Evolutionary conservation across 2,888 invertebrate species (phyloP).

Genomic region (Drosophila vallismaia): DNA sequence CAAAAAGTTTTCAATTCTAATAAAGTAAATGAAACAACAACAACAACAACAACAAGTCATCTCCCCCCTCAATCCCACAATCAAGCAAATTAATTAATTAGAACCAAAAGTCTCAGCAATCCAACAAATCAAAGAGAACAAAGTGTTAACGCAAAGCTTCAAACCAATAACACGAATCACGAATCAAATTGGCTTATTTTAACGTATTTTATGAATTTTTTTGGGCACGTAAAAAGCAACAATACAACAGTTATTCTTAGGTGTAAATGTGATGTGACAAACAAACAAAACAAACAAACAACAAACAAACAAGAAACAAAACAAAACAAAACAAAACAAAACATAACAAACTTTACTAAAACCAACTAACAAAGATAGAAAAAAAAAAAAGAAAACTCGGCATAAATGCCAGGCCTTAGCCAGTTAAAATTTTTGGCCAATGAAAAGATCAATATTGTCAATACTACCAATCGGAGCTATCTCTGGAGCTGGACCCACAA

Average conservation of each 20-base stretch:
- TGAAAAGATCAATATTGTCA: no score
- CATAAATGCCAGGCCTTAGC: no score
- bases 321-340: not conserved
- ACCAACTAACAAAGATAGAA: not conserved
- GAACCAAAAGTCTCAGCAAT: no score
- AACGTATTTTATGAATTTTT: constrained; percentile 58
- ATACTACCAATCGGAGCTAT: no score
- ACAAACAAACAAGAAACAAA: constrained; percentile 26
- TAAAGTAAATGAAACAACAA: constrained; percentile 3
- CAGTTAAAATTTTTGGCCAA: no score
- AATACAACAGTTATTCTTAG: constrained; percentile 3
- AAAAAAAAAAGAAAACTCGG: no score
- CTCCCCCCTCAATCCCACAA: not conserved
- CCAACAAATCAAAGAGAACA: no score
- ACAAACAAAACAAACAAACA: constrained; percentile 9
- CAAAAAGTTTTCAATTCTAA: constrained; percentile 6
- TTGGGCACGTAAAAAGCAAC: constrained; percentile 63
- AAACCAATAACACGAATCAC: constrained; percentile 13
- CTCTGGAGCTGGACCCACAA: not conserved
- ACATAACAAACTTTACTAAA: not conserved
- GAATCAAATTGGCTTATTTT: constrained; percentile 55
- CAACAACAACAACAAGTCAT: constrained; percentile 6
- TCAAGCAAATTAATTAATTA: not conserved
- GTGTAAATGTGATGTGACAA: constrained; percentile 8
- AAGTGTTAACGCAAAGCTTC: not conserved